Evolutionary conservation across 2,888 invertebrate species (phyloP).

Genomic region (Phrixothrix hirtus): DNA sequence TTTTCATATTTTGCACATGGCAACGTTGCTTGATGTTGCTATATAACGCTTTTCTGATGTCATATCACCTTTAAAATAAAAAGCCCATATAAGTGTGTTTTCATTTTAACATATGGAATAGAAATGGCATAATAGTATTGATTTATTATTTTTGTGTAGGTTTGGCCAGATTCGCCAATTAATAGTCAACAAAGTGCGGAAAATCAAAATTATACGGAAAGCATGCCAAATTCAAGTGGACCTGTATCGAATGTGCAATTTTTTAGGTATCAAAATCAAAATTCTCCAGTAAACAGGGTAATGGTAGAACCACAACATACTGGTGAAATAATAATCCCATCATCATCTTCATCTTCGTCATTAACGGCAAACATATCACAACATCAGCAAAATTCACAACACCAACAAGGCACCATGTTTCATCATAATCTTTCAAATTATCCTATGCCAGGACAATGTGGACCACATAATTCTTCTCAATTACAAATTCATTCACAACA

Average conservation of each 20-base stretch:
- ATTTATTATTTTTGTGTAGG: slow-evolving; percentile 29
- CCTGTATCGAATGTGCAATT: slow-evolving; percentile 44
- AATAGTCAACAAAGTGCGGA: slow-evolving; percentile 39
- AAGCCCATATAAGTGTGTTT: no score
- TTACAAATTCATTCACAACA: slow-evolving; percentile 48
- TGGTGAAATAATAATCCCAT: slow-evolving; percentile 15
- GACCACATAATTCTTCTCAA: slow-evolving; percentile 16
- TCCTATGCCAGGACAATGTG: slow-evolving; percentile 26
- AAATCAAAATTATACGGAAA: slow-evolving; percentile 43
- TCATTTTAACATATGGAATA: no score
- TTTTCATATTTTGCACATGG: no score
- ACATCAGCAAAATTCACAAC: slow-evolving; percentile 30
- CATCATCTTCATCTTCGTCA: slow-evolving; percentile 46
- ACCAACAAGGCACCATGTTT: slow-evolving; percentile 19
- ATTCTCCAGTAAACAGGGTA: slow-evolving; percentile 42
- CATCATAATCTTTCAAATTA: slow-evolving; percentile 26
- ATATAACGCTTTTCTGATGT: no score
- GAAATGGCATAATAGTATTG: no score
- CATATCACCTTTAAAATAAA: no score
- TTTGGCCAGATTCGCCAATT: slow-evolving; percentile 43
- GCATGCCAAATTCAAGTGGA: slow-evolving; percentile 46
- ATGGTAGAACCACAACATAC: slow-evolving; percentile 39
- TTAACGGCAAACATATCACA: slow-evolving; percentile 40
- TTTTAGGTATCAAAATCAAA: slow-evolving; percentile 51
- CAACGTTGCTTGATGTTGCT: no score